Base-by-base conservation (phyloP, 2,113 vertebrate species). In the Phoxinus phoxinus region DNA sequence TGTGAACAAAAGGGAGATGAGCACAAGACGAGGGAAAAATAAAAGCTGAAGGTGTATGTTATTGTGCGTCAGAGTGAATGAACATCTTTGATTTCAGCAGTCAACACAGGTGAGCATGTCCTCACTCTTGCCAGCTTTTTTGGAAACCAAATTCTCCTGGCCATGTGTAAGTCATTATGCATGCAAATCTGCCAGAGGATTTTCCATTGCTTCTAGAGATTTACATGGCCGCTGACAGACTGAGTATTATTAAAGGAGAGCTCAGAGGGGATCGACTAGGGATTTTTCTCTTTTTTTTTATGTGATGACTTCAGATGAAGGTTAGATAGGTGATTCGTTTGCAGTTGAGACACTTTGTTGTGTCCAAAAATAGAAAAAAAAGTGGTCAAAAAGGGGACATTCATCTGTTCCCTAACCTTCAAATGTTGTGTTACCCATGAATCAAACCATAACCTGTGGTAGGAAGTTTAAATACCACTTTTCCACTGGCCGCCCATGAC, bases 71-170 rank as follows among this genome's bases (percentile, higher is more conserved):
- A 13, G 15, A 37, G 61, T 23, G 48, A 79, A 37, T 35, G 19
- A 30, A 46, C n/a, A 83, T 46, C 73, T 59, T 46, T 81, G 78
- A 46, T 81, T 7, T 77, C n/a, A n/a, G 8, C 27, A 25, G 25
- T 37, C 59, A 73, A 21, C n/a, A 72, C n/a, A 83, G 61, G 81
- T 72, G 51, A 83, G 65, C 9, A n/a, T 71, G 51, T 17, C 27
- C 3, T 75, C 30, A 59, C 86, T 83, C 44, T 86, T 67, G 73
- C 72, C 85, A 30, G 80, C 93, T 90, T 90, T 87, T 95, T 94
- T 95, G 94, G 93, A 92, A 95, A 95, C 86, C 95, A 94, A 95
- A 95, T 94, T 87, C 71, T 69, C 88, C 21, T n/a, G 86, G 85
- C 81, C 78, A 86, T 89, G 89, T 76, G 58, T 76, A 85, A 65